Percentiles rank a stretch among this genome's conserved stretches.
phyloP scores from a whole-genome alignment of 1,140 invertebrate genomes.

The Conopomorpha cramerella region DNA sequence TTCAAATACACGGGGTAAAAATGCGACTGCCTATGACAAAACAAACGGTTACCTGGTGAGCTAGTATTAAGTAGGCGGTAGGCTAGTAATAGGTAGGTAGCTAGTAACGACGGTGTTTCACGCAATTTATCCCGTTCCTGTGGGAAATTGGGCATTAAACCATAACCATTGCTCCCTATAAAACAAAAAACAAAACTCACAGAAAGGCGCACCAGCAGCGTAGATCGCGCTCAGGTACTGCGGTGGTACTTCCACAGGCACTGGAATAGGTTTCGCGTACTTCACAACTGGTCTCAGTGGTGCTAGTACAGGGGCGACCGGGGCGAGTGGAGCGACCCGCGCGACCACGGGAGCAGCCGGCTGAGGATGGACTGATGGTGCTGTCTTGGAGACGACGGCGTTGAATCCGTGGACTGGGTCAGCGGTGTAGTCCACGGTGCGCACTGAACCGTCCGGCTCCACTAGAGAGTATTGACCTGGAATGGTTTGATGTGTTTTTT shows the following conservation, averaged over 20 bases:
- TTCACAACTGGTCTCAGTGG: slow-evolving; percentile 14
- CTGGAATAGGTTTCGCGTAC: slow-evolving; percentile 22
- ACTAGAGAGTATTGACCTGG: slow-evolving; percentile 68
- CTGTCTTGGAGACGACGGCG: slow-evolving; percentile 62
- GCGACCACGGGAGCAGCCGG: slow-evolving; percentile 13
- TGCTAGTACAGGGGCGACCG: slow-evolving; percentile 15
- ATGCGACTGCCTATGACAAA: no score
- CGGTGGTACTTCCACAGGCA: slow-evolving; percentile 26
- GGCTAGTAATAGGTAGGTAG: no score
- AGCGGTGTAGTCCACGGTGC: slow-evolving; percentile 68
- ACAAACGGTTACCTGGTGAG: no score
- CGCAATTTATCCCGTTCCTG: no score
- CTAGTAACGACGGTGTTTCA: no score
- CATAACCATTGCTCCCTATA: no score
- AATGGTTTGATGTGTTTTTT: slow-evolving; percentile 1
- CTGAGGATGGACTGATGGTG: slow-evolving; percentile 52
- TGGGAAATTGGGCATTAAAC: no score
- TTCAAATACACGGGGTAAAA: no score
- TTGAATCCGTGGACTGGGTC: slow-evolving; percentile 64
- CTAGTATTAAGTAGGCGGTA: no score
- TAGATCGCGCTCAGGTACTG: slow-evolving; percentile 11
- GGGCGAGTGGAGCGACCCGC: slow-evolving; percentile 17
- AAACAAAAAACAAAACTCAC: no score
- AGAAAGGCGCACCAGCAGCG: slow-evolving; percentile 42
- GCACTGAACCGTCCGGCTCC: slow-evolving; percentile 70